Evolutionary conservation across 2,113 vertebrate species (phyloP), one percentile per base, ranked within the genome.

Genomic region (Chionodraco myersi): DNA sequence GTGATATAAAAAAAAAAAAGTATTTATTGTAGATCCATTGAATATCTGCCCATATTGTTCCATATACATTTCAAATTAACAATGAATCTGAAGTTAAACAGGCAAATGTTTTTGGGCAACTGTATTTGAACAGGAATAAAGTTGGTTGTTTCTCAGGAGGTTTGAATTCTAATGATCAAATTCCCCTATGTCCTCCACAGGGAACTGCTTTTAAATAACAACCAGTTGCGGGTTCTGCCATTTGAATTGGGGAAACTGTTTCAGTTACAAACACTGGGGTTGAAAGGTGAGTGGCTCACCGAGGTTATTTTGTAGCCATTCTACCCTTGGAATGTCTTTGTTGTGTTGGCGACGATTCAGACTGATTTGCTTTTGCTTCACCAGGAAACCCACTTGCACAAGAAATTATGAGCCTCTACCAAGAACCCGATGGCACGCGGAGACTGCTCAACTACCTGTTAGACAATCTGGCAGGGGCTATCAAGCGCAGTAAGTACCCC

Each of bases 201-300:
- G 98, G 98, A 99, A 97, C 97, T 99, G 95, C 97, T 97, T 97
- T 98, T 99, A 98, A 99, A 99, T 96, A 97, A 99, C 96, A 99
- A 99, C 97, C 97, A 96, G 96, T 98, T 99, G 96, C 97, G 98
- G 96, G 97, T 99, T 97, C 96, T 99, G 95, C 98, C 98, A 93
- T 99, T 99, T 96, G 98, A 99, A 95, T 96, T 99, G 96, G 98
- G 98, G 91, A 99, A 99, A 96, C 96, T 99, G 92, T 99, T 99
- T 97, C 98, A 99, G 94, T 97, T 99, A 95, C 98, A 99, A 95
- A 99, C 97, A 88, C 95, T 99, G 96, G 97, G 97, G 93, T 97
- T 99, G 91, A 99, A 98, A 99, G 98, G 98, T 99, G 95, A 91
- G 95, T 90, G 73, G 67, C 74, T 54, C 30, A 18, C 80, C 67